Percentiles rank a stretch among this genome's conserved stretches.
Conservation (phyloP, 2,888 invertebrate species). For the Petrolisthes cinctipes region DNA sequence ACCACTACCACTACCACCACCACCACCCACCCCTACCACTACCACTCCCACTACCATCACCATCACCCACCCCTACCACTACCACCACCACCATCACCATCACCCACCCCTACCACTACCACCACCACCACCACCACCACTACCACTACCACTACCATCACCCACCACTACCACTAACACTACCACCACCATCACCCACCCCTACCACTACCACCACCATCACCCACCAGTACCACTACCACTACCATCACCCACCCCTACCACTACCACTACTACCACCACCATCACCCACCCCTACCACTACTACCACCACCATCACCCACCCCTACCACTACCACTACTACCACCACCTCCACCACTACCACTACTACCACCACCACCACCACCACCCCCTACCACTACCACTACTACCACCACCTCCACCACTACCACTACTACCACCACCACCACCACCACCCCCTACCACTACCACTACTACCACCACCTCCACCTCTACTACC, state of each 20-base stretch:
- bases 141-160: not conserved
- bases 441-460: not conserved
- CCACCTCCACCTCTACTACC: not conserved
- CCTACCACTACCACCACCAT: not conserved
- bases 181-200: slow-evolving; percentile 12
- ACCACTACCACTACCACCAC: slow-evolving; percentile 49
- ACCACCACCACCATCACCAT: slow-evolving; percentile 57
- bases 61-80: slow-evolving; percentile 34
- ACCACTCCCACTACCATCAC: not conserved
- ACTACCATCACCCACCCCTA: not conserved
- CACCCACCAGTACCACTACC: not conserved
- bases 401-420: slow-evolving; percentile 4
- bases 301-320: not conserved
- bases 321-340: not conserved
- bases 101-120: not conserved
- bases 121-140: not conserved
- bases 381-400: slow-evolving; percentile 12
- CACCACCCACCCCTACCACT: not conserved
- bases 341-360: not conserved
- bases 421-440: not conserved
- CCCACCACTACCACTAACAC: not conserved
- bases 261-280: not conserved
- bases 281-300: not conserved
- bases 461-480: not conserved
- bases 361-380: not conserved